Evolutionary conservation across 2,113 vertebrate species (phyloP).

Genomic region (Elephantulus edwardii): DNA sequence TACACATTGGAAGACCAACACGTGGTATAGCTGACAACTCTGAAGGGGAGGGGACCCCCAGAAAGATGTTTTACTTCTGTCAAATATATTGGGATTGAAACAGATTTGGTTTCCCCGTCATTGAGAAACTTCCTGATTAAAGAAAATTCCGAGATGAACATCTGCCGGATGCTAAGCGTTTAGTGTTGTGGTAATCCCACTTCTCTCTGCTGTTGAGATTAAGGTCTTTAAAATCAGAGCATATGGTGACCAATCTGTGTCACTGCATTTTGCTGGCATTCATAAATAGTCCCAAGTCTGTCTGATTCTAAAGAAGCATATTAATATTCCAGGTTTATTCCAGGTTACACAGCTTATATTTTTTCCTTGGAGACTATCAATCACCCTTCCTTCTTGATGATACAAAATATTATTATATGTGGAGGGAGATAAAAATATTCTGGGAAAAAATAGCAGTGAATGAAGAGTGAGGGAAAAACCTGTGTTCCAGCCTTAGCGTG

Average conservation of each 20-base stretch:
- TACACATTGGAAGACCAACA: conserved; percentile 11
- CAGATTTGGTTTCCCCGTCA: conserved; percentile 70
- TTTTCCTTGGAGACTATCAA: conserved; percentile 55
- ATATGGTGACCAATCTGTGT: conserved; percentile 58
- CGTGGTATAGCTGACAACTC: neutral
- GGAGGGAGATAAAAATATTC: neutral
- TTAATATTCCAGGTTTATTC: conserved; percentile 61
- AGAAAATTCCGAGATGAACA: conserved; percentile 63
- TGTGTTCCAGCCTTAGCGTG: neutral
- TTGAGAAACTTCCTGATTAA: conserved; percentile 74
- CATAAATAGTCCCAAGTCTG: conserved; percentile 57
- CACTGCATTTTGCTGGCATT: neutral
- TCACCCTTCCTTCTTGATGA: conserved; percentile 49
- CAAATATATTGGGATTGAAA: conserved; percentile 58
- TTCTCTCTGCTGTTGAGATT: conserved; percentile 60
- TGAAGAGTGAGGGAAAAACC: neutral
- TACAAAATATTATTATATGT: neutral
- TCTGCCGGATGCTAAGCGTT: conserved; percentile 70
- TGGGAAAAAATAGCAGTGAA: neutral
- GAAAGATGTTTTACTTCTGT: neutral
- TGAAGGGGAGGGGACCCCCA: neutral
- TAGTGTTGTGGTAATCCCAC: conserved; percentile 73
- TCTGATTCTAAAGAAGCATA: conserved; percentile 55
- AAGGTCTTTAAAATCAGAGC: conserved; percentile 70
- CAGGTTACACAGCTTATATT: conserved; percentile 56